Evolutionary conservation across 2,797 vertebrate genomes (phyloP).

Genomic region (Catharus ustulatus): DNA sequence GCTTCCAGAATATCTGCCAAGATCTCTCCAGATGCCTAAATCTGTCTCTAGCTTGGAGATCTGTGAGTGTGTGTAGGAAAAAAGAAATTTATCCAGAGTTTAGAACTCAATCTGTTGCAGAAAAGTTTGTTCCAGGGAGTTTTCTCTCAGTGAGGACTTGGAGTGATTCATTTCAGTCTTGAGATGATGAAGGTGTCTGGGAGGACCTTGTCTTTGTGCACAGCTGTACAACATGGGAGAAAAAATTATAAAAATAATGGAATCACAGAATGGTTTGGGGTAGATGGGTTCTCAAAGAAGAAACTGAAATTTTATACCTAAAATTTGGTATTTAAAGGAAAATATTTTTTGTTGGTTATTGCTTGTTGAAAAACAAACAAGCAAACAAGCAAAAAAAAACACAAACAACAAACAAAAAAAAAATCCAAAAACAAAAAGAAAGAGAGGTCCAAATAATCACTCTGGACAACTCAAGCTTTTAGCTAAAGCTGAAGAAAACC

Average conservation of each 20-base stretch:
- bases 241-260: background rate
- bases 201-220: background rate
- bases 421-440: background rate
- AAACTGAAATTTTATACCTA: background rate
- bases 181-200: background rate
- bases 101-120: background rate
- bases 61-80: background rate
- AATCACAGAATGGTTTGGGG: fast-evolving
- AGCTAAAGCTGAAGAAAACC: background rate
- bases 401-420: too few relatives aligned
- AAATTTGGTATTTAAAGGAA: background rate
- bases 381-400: too few relatives aligned
- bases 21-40: background rate
- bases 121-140: background rate
- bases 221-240: background rate
- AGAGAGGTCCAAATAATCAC: background rate
- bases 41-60: background rate
- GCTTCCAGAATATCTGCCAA: background rate
- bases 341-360: background rate
- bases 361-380: too few relatives aligned
- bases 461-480: background rate
- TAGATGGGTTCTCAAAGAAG: background rate
- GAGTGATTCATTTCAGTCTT: background rate
- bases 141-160: background rate
- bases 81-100: background rate